A percentile compares a stretch with the other conserved stretches of the same genome.
Evolutionary conservation across 2,888 invertebrate genomes (phyloP).

Genomic region (Nysson spinosus): DNA sequence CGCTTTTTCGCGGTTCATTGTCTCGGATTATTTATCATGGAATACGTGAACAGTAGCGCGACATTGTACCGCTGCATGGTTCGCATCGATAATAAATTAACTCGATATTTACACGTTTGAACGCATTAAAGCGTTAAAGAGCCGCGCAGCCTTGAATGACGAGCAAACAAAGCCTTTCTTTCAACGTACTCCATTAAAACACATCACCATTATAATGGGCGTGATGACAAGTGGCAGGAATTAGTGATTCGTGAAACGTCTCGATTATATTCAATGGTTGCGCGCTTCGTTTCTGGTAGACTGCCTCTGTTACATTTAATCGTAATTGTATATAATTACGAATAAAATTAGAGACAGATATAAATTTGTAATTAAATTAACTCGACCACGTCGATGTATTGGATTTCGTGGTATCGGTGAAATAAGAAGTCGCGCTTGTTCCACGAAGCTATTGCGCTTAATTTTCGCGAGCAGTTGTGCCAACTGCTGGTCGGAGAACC

Average conservation of each 20-base stretch:
- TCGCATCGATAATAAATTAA: slow-evolving; percentile 42
- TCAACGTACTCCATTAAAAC: slow-evolving; percentile 14
- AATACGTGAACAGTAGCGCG: slow-evolving; percentile 1
- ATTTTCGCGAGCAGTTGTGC: not conserved
- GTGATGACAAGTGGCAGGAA: not conserved
- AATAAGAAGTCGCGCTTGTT: not conserved
- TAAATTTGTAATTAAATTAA: no score
- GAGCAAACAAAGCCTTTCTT: slow-evolving; percentile 11
- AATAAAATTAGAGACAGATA: no score
- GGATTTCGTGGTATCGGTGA: not conserved
- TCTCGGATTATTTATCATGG: slow-evolving; percentile 4
- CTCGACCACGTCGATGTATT: not conserved
- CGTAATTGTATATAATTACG: no score
- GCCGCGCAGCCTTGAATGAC: not conserved
- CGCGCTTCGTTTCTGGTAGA: no score
- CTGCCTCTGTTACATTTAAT: no score
- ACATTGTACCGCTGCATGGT: slow-evolving; percentile 41
- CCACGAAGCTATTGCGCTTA: not conserved
- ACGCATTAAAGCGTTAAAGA: slow-evolving; percentile 13
- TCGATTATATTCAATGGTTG: no score
- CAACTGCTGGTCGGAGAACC: slow-evolving; percentile 31
- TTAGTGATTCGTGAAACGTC: slow-evolving; percentile 11
- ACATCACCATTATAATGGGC: not conserved
- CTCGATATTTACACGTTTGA: slow-evolving; percentile 28
- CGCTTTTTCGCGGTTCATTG: not conserved